These are phyloP conservation scores for Zeuzera pyrina DNA, from an alignment of 2,888 invertebrate genomes.

Conservation along the genomic window DNA sequence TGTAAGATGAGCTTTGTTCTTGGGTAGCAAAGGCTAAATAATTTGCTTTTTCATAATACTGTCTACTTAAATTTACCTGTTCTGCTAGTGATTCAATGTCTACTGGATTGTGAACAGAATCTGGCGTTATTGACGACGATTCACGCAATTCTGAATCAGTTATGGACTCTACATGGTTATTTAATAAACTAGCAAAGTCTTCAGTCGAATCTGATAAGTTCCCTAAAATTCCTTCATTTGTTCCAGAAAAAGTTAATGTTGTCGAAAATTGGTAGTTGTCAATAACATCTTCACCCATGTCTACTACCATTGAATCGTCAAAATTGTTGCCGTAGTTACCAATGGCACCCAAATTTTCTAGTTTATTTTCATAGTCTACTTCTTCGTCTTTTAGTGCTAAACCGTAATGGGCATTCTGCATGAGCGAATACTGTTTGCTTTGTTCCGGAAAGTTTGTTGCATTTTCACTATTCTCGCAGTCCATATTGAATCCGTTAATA, in stretches of 20 bases:
- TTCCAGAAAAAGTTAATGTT: constrained; percentile 84
- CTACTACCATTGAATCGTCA: constrained; percentile 88
- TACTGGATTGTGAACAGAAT: constrained; percentile 75
- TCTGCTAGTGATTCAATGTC: constrained; percentile 85
- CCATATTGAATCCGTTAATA: constrained; percentile 81
- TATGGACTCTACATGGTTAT: constrained; percentile 79
- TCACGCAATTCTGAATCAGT: constrained; percentile 79
- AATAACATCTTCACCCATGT: constrained; percentile 83
- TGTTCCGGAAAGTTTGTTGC: constrained; percentile 63
- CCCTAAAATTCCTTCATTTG: constrained; percentile 85
- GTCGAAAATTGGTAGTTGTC: constrained; percentile 89
- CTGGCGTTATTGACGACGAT: constrained; percentile 80
- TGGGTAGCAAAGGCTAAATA: constrained; percentile 61
- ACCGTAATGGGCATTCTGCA: constrained; percentile 88
- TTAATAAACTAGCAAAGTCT: constrained; percentile 83
- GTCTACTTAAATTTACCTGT: constrained; percentile 77
- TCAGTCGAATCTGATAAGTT: constrained; percentile 86
- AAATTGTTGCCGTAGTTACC: constrained; percentile 77
- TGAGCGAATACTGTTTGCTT: constrained; percentile 83
- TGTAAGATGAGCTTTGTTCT: constrained; percentile 72
- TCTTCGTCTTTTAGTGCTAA: constrained; percentile 86
- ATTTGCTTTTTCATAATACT: constrained; percentile 63
- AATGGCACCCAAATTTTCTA: constrained; percentile 77
- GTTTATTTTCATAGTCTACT: constrained; percentile 83
- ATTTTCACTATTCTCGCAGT: constrained; percentile 81